A percentile compares a stretch with the other conserved stretches of the same genome.
phyloP scores from a whole-genome alignment of 2,113 vertebrate species.

The Kryptolebias marmoratus region DNA sequence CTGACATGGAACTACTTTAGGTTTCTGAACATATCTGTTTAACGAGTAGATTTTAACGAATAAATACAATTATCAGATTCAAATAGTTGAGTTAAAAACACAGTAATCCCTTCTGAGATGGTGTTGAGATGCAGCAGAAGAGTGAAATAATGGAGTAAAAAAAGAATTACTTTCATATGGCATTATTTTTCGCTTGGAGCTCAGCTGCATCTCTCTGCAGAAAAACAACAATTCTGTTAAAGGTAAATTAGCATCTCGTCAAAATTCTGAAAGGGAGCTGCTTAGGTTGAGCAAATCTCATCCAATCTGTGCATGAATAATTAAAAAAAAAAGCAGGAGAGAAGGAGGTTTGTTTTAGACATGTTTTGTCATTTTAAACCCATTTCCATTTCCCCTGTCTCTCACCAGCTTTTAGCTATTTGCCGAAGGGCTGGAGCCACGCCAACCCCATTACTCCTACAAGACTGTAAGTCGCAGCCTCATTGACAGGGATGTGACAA shows the following conservation, averaged over 20 bases:
- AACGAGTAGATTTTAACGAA: neutral
- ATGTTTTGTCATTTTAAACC: conserved; percentile 28
- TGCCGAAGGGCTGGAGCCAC: conserved; percentile 37
- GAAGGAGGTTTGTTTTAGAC: conserved; percentile 23
- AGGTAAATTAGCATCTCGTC: conserved; percentile 30
- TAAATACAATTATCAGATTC: neutral
- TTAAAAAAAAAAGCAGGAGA: conserved; percentile 1
- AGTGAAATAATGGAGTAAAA: neutral
- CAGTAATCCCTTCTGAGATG: neutral
- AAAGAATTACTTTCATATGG: neutral
- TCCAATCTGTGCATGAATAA: conserved; percentile 15
- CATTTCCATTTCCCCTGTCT: conserved; percentile 22
- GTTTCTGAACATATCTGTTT: neutral
- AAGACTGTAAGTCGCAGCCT: conserved; percentile 57
- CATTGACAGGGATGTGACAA: conserved; percentile 69
- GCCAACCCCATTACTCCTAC: conserved; percentile 67
- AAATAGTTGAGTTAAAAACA: neutral
- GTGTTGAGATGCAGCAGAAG: neutral
- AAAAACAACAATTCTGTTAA: conserved; percentile 17
- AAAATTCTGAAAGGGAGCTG: conserved; percentile 28
- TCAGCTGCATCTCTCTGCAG: neutral
- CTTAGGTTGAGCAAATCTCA: conserved; percentile 28
- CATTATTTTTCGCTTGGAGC: neutral
- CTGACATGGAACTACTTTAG: neutral
- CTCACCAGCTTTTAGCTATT: conserved; percentile 20